Percentiles rank a stretch among this genome's conserved stretches.
Conservation (phyloP, 1,140 invertebrate species). For the Conus betulinus region DNA sequence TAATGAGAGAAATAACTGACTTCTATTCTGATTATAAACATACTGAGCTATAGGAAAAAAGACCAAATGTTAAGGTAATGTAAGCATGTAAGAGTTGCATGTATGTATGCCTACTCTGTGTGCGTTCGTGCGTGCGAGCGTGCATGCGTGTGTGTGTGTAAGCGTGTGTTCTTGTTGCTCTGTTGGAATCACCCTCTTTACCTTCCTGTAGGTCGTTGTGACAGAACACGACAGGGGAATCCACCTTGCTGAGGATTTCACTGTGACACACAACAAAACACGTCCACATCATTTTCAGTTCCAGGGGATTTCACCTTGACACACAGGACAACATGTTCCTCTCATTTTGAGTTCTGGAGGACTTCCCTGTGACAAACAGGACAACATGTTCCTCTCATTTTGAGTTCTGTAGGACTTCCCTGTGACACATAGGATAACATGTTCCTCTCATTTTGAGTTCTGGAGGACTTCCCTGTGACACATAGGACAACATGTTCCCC, state of each 20-base stretch:
- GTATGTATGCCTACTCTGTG: too few relatives aligned
- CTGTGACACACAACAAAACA: conserved; percentile 63
- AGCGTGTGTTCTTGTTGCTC: too few relatives aligned
- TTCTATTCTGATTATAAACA: too few relatives aligned
- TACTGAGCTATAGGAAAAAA: too few relatives aligned
- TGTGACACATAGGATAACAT: conserved; percentile 56
- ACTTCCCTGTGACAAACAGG: conserved; percentile 53
- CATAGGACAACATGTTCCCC: background rate
- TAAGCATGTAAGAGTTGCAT: too few relatives aligned
- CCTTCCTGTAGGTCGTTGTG: conserved; percentile 99
- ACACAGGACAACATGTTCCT: conserved; percentile 7
- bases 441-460: background rate
- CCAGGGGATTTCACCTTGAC: conserved; percentile 75
- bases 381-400: background rate
- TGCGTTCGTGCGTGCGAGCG: too few relatives aligned
- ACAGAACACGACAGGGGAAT: conserved; percentile 94
- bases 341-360: background rate
- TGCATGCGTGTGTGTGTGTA: too few relatives aligned
- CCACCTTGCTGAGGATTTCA: conserved; percentile 73
- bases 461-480: too few relatives aligned
- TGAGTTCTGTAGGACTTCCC: background rate
- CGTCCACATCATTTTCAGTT: conserved; percentile 15
- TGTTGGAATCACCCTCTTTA: conserved; percentile 66
- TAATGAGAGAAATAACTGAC: too few relatives aligned
- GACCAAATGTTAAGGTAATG: too few relatives aligned